Percentiles rank a stretch among this genome's conserved stretches.
Evolutionary conservation across 2,888 invertebrate genomes (phyloP).

Genomic region (Erannis defoliaria): DNA sequence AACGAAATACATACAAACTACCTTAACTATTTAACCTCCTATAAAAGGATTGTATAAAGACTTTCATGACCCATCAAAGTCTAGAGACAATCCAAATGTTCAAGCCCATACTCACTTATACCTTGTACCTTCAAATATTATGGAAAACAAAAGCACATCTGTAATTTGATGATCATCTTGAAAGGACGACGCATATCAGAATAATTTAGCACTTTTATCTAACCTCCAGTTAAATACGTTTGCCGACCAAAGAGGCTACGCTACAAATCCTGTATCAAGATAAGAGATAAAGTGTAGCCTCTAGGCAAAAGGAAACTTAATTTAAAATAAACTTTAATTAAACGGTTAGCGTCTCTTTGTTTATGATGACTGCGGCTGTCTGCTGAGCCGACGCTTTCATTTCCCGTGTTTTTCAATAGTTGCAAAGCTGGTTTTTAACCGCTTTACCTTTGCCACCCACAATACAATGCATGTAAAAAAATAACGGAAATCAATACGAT

Average conservation of each 20-base stretch:
- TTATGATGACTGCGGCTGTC: constrained; percentile 35
- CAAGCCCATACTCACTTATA: neutral
- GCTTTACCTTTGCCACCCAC: neutral
- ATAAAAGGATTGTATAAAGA: too few relatives aligned
- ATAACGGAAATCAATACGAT: too few relatives aligned
- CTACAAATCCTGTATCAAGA: constrained; percentile 35
- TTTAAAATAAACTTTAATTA: constrained; percentile 48
- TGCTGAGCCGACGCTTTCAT: constrained; percentile 23
- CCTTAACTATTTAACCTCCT: too few relatives aligned
- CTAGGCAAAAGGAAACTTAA: constrained; percentile 34
- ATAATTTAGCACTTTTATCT: neutral
- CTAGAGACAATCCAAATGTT: too few relatives aligned
- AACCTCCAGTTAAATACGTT: constrained; percentile 18
- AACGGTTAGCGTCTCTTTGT: constrained; percentile 41
- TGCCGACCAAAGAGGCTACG: constrained; percentile 13
- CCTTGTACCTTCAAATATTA: neutral
- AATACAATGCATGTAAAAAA: too few relatives aligned
- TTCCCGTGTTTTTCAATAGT: constrained; percentile 22
- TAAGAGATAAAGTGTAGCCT: constrained; percentile 43
- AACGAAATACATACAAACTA: too few relatives aligned
- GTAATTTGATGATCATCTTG: neutral
- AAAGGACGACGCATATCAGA: neutral
- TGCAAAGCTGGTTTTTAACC: constrained; percentile 3
- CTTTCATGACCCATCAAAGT: too few relatives aligned
- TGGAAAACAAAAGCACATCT: too few relatives aligned